These are phyloP conservation scores for Eubucco bourcierii DNA, from an alignment of 2,113 vertebrate species.

Conservation along the genomic window DNA sequence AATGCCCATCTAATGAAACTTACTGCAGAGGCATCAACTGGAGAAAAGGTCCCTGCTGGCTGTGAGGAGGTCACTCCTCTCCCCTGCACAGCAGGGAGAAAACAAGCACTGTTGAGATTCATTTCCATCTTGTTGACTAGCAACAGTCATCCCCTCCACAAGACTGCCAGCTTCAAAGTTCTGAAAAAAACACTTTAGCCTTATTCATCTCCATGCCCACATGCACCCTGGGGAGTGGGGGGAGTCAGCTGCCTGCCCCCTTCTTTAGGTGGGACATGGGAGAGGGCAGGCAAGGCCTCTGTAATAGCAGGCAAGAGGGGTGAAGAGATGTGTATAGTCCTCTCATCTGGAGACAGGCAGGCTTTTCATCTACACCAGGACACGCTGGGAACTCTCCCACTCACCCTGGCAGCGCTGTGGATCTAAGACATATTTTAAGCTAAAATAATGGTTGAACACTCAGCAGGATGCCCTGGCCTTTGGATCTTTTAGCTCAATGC, in stretches of 20 bases:
- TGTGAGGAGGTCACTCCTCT: not conserved
- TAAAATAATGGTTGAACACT: constrained; percentile 1
- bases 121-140: constrained; percentile 9
- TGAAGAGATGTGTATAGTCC: not conserved
- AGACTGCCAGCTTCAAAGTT: constrained; percentile 45
- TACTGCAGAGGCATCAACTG: not conserved
- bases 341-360: not conserved
- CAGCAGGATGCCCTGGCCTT: not conserved
- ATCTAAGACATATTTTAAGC: constrained; percentile 1
- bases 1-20: not conserved
- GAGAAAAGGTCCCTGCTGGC: not conserved
- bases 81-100: not conserved
- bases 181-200: constrained; percentile 23
- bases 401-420: not conserved
- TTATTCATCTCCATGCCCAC: constrained; percentile 31
- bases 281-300: not conserved
- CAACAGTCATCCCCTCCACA: not conserved
- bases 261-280: not conserved
- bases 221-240: not conserved
- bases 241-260: not conserved
- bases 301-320: not conserved
- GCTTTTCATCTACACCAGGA: not conserved
- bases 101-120: not conserved
- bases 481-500: not conserved
- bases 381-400: not conserved